Conservation (phyloP, 1,140 invertebrate species). For the Drosophila prosaltans region DNA sequence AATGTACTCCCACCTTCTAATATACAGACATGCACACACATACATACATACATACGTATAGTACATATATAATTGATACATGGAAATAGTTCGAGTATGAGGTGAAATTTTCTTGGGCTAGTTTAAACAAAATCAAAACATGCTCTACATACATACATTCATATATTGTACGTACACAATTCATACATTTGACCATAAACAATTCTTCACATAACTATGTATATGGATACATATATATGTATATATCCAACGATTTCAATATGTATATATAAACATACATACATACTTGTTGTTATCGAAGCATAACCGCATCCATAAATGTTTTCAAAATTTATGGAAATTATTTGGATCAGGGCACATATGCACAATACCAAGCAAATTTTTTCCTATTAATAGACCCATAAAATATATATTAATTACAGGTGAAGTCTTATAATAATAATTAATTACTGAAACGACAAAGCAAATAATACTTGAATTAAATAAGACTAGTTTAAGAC, state of each 20-base stretch:
- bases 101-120: conserved; percentile 26
- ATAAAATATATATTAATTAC: too few species aligned
- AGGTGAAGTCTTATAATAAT: too few species aligned
- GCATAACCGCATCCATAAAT: conserved; percentile 27
- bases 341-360: conserved; percentile 47
- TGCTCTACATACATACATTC: conserved; percentile 8
- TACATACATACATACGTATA: conserved; percentile 1
- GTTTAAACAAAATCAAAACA: conserved; percentile 29
- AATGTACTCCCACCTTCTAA: conserved; percentile 20
- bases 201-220: conserved; percentile 5
- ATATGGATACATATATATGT: neutral
- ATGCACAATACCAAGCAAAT: conserved; percentile 26
- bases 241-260: neutral
- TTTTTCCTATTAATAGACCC: too few species aligned
- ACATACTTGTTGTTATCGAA: conserved; percentile 26
- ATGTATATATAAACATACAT: neutral
- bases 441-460: too few species aligned
- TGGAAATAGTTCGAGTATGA: conserved; percentile 10
- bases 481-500: too few species aligned
- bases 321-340: conserved; percentile 39
- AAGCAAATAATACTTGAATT: too few species aligned
- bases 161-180: conserved; percentile 23
- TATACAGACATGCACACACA: conserved; percentile 23
- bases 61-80: conserved; percentile 6
- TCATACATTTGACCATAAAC: conserved; percentile 7